phyloP scores from a whole-genome alignment of 2,888 invertebrate genomes.

The Polydrusus cervinus region DNA sequence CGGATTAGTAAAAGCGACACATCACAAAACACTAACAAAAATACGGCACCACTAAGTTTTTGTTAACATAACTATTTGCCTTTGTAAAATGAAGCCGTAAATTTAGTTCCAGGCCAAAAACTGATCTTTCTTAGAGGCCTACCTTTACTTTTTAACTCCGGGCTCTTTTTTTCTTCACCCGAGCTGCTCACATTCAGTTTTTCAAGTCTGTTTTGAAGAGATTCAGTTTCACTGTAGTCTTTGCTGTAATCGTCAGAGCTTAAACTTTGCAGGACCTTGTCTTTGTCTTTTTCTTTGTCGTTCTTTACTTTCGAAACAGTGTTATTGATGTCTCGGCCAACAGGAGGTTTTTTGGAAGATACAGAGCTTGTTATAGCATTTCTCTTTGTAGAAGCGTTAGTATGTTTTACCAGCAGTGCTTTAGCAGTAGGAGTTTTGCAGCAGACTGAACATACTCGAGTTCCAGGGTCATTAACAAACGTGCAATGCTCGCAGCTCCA shows the following conservation, averaged over 20 bases:
- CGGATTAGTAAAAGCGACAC: conserved; percentile 58
- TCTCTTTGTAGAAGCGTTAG: conserved; percentile 15
- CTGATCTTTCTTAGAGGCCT: conserved; percentile 83
- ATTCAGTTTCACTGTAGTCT: conserved; percentile 70
- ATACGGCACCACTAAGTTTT: conserved; percentile 21
- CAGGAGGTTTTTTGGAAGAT: conserved; percentile 50
- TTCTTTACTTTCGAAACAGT: conserved; percentile 30
- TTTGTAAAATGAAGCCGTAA: conserved; percentile 66
- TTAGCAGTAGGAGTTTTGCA: conserved; percentile 82
- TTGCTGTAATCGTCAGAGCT: conserved; percentile 68
- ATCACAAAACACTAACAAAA: conserved; percentile 33
- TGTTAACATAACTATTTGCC: conserved; percentile 55
- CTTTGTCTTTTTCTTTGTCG: conserved; percentile 41
- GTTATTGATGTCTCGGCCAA: conserved; percentile 32
- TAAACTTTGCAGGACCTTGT: conserved; percentile 43
- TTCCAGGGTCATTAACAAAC: conserved; percentile 86
- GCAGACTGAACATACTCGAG: conserved; percentile 88
- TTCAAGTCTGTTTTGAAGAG: conserved; percentile 66
- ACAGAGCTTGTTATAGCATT: conserved; percentile 9
- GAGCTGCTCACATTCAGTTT: conserved; percentile 57
- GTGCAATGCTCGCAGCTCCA: conserved; percentile 96
- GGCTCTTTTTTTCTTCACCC: conserved; percentile 57
- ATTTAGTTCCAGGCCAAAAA: conserved; percentile 83
- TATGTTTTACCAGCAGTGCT: conserved; percentile 58
- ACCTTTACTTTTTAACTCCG: conserved; percentile 73